Percentiles rank a stretch among this genome's conserved stretches.
These are phyloP conservation scores for Xanthia icteritia DNA, from an alignment of 2,888 invertebrate genomes.

Conservation along the genomic window DNA sequence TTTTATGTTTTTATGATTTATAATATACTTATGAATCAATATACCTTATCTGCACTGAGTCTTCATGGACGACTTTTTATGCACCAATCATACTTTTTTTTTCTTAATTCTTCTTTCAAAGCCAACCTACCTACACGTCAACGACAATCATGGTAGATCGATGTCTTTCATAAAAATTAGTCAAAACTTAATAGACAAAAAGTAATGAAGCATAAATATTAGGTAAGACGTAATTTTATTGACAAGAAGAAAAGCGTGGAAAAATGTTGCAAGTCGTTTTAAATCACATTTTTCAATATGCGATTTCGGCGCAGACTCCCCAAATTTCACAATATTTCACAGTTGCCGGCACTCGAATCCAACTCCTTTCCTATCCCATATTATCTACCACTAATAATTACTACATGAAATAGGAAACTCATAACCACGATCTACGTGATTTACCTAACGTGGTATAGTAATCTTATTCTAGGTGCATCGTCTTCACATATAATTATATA, in stretches of 20 bases:
- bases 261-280: neutral
- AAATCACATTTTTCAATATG: neutral
- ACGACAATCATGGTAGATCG: neutral
- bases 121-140: too few relatives aligned
- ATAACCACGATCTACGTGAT: slow-evolving; percentile 2
- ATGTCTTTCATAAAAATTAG: neutral
- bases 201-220: neutral
- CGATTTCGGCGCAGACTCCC: neutral
- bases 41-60: slow-evolving; percentile 1
- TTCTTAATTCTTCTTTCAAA: neutral
- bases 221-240: neutral
- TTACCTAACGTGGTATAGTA: too few relatives aligned
- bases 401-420: neutral
- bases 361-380: neutral
- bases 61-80: neutral
- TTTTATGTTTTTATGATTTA: slow-evolving; percentile 14
- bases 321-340: neutral
- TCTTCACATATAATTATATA: too few relatives aligned
- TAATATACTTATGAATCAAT: too few relatives aligned
- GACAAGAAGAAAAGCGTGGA: neutral
- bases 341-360: neutral
- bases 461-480: too few relatives aligned
- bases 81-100: neutral
- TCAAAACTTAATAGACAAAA: neutral
- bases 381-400: neutral